Percentiles rank a stretch among this genome's conserved stretches.
phyloP scores from a whole-genome alignment of 2,113 vertebrate species.

The Ceratotherium simum region DNA sequence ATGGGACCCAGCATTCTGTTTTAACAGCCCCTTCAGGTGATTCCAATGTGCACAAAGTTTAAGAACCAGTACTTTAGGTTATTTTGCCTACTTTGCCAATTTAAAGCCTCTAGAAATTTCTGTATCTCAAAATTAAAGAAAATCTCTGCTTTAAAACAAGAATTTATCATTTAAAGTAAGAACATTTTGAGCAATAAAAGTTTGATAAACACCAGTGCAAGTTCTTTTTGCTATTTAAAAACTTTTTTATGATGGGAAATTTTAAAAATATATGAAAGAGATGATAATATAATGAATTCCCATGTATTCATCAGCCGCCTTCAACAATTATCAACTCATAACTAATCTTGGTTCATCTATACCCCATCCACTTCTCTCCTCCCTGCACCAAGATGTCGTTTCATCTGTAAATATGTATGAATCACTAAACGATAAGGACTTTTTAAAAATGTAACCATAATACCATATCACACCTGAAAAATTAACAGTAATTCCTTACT shows the following conservation, averaged over 20 bases:
- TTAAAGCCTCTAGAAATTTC: background rate
- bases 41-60: background rate
- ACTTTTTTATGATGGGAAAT: constrained; percentile 5
- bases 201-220: background rate
- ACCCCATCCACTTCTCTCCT: background rate
- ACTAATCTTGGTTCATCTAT: constrained; percentile 8
- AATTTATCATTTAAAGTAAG: constrained; percentile 12
- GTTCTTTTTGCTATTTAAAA: constrained; percentile 27
- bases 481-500: background rate
- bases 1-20: background rate
- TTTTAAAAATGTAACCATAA: background rate
- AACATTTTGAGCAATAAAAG: background rate
- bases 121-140: background rate
- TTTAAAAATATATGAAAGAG: background rate
- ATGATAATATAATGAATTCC: background rate
- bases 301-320: background rate
- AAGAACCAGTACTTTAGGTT: background rate
- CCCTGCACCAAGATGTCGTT: background rate
- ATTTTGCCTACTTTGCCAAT: constrained; percentile 23
- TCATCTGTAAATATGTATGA: background rate
- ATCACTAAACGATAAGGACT: background rate
- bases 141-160: constrained; percentile 20
- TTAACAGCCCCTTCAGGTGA: background rate
- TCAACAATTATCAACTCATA: background rate
- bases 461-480: background rate